phyloP scores from a whole-genome alignment of 2,113 vertebrate genomes.

The Benthochromis sp. region DNA sequence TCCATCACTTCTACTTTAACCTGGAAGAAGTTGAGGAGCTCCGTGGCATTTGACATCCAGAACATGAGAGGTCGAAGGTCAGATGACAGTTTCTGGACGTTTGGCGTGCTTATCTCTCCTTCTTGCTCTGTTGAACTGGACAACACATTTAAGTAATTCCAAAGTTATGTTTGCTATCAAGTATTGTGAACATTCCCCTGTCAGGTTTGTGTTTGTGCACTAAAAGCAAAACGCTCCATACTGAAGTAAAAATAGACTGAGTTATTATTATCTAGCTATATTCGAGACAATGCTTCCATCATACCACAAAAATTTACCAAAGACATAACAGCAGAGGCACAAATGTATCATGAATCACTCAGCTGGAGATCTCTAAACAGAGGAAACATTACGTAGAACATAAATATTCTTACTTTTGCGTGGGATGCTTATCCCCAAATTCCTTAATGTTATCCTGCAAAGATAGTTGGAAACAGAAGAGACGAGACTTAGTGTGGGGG shows the following conservation, averaged over 20 bases:
- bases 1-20: constrained; percentile 85
- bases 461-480: constrained; percentile 60
- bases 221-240: neutral
- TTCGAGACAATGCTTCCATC: constrained; percentile 39
- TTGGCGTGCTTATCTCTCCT: constrained; percentile 63
- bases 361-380: constrained; percentile 41
- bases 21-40: constrained; percentile 88
- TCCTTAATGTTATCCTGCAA: constrained; percentile 92
- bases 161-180: constrained; percentile 11
- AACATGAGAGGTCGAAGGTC: constrained; percentile 87
- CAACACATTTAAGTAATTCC: constrained; percentile 5
- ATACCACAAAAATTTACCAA: constrained; percentile 38
- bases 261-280: constrained; percentile 25
- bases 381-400: constrained; percentile 52
- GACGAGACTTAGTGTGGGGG: constrained; percentile 47
- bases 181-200: constrained; percentile 20
- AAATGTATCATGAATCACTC: constrained; percentile 55
- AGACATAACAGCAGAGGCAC: constrained; percentile 45
- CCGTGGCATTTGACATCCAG: constrained; percentile 93
- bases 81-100: constrained; percentile 77
- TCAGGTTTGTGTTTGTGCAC: constrained; percentile 2
- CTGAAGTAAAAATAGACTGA: constrained; percentile 33
- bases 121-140: constrained; percentile 74
- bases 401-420: constrained; percentile 83
- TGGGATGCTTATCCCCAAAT: constrained; percentile 89